A percentile compares a stretch with the other conserved stretches of the same genome.
Evolutionary conservation across 2,888 invertebrate species (phyloP).

Genomic region (Acronicta aceris): DNA sequence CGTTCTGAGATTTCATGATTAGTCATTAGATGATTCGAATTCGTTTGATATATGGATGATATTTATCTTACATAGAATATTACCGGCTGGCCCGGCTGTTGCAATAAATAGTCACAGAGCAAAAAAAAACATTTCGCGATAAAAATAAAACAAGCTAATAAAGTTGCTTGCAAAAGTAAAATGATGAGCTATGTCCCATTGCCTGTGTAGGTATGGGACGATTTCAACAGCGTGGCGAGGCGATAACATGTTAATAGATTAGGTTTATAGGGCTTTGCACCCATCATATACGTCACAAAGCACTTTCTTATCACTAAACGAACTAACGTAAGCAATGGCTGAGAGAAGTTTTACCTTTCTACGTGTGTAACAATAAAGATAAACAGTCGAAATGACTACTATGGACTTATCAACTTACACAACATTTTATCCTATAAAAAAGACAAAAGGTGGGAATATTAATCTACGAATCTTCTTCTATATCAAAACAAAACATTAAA

Average conservation of each 20-base stretch:
- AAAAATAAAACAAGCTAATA: neutral
- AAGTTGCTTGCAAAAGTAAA: neutral
- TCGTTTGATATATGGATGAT: too few species aligned
- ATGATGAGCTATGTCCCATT: neutral
- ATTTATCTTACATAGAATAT: too few species aligned
- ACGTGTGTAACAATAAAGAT: neutral
- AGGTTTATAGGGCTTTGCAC: conserved; percentile 24
- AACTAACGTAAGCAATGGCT: conserved; percentile 15
- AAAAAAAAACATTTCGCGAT: neutral
- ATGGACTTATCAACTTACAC: too few species aligned
- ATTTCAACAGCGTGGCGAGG: conserved; percentile 18
- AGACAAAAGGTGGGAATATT: too few species aligned
- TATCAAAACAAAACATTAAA: too few species aligned
- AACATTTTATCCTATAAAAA: too few species aligned
- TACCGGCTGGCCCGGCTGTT: too few species aligned
- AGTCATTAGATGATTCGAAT: too few species aligned
- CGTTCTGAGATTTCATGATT: too few species aligned
- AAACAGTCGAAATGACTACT: too few species aligned
- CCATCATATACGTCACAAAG: conserved; percentile 32
- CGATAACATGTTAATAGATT: conserved; percentile 22
- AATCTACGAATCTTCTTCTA: too few species aligned
- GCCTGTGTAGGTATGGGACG: neutral
- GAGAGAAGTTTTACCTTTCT: conserved; percentile 6
- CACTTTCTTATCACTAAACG: conserved; percentile 33
- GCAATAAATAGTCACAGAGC: too few species aligned